Evolutionary conservation across 2,113 vertebrate species (phyloP), one percentile per base, ranked within the genome.

Genomic region (Psilopsiagon aymara): DNA sequence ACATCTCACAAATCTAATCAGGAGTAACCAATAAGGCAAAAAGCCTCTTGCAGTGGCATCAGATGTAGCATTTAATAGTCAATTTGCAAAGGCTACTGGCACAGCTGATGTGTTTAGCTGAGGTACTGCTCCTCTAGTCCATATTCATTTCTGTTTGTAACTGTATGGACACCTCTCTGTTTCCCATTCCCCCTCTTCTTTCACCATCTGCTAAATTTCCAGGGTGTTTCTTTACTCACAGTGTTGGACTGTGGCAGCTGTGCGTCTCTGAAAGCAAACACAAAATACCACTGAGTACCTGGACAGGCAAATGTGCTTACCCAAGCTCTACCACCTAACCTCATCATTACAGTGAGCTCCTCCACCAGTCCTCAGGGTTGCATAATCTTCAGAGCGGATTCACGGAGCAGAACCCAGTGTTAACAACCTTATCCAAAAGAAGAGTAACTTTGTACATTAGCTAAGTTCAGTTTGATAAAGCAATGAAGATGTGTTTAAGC

Each of bases 1-100:
- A 44, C 23, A 87, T 86, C 68, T 47, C 27, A 43, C 66, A 95
- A 96, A 97, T 96, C 86, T 79, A 92, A 96, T 96, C 67, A 94
- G 33, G 92, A 86, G 88, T 46, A 95, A 94, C 37, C 66, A 86
- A 95, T 64, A 88, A 70, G 28, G 39, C 70, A 92, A 88, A 86
- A 89, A 87, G 91, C 49, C 62, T 86, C 35, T 4, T 89, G 49
- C n/a, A 68, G 2, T 21, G 62, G 46, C 63, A 95, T 89, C 84
- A 85, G 43, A 91, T 57, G 49, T 35, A 66, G 57, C 52, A 86
- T 79, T 96, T 64, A 55, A 47, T 41, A 89, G 80, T 76, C 62
- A 60, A 47, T 91, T 95, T 73, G 21, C 53, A 74, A 73, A 84
- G 2, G 7, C 31, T 86, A 91, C 35, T 6, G 3, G 57, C 33